Percentiles rank a stretch among this genome's conserved stretches.
Conservation (phyloP, 2,888 invertebrate genomes). For the Tipula lateralis region DNA sequence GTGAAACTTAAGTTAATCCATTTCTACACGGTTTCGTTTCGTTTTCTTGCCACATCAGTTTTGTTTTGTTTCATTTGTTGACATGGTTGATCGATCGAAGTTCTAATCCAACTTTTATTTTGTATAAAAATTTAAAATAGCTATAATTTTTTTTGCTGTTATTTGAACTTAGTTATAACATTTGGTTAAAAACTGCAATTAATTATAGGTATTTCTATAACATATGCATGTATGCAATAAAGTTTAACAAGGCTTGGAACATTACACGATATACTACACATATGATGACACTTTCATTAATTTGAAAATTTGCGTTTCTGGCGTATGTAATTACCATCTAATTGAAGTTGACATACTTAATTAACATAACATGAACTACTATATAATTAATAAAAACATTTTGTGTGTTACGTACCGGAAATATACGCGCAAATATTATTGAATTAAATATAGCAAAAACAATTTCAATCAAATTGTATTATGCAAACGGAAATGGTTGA, state of each 20-base stretch:
- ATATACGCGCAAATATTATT: neutral
- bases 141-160: too few species aligned
- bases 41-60: too few species aligned
- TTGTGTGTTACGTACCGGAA: neutral
- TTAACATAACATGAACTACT: neutral
- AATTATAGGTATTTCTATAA: too few species aligned
- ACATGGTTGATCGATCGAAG: too few species aligned
- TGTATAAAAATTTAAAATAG: too few species aligned
- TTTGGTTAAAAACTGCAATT: too few species aligned
- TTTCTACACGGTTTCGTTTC: too few species aligned
- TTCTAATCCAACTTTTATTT: too few species aligned
- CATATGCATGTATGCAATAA: too few species aligned
- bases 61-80: too few species aligned
- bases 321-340: neutral
- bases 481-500: neutral
- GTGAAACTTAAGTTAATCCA: too few species aligned
- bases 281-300: neutral
- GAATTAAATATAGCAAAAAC: neutral
- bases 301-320: neutral
- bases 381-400: neutral
- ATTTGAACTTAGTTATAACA: too few species aligned
- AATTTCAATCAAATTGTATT: neutral
- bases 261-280: neutral
- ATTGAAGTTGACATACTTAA: neutral
- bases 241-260: neutral